Evolutionary conservation across 2,797 vertebrate genomes (phyloP), one percentile per base, ranked within the genome.

Genomic region (Pygocentrus nattereri): DNA sequence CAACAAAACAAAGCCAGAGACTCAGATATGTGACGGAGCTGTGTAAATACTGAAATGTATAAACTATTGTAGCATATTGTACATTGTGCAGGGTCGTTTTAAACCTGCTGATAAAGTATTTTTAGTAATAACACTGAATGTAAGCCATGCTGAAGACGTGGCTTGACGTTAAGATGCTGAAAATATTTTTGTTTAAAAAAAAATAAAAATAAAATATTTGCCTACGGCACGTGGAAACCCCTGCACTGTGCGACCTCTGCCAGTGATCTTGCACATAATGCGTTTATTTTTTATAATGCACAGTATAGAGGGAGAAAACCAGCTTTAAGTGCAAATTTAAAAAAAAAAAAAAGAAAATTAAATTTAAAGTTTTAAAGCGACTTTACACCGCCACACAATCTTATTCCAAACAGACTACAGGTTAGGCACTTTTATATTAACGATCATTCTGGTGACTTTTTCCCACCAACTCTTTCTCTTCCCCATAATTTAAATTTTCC

Each of bases 41-140:
- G 96, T 98, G 97, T 98, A 99, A 95, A 98, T 99, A 98, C 93
- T 89, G 87, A 95, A 87, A 90, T 98, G 96, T 98, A 96, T 92
- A 94, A 88, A 93, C 93, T 95, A 93, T 94, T 99, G 97, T 98
- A 98, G 97, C 94, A 98, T 99, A 98, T 98, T 87, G 96, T 99
- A 98, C 94, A 98, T 95, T 90, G 85, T 87, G 94, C 96, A 95
- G 95, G 95, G 90, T 76, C 5, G 82, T 92, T 94, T 94, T 91
- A 94, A 93, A 94, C 95, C 95, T 97, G 96, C 93, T 89, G 85
- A 95, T 91, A 93, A 96, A 94, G 92, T 97, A 95, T 99, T 98
- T 97, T 99, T 98, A 97, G 95, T 98, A 98, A 95, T 92, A 96
- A 97, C 96, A 96, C 94, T 97, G 95, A 98, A 97, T 98, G 95